Base-by-base conservation (phyloP, 2,888 invertebrate species). In the Lasioglossum zephyrum region DNA sequence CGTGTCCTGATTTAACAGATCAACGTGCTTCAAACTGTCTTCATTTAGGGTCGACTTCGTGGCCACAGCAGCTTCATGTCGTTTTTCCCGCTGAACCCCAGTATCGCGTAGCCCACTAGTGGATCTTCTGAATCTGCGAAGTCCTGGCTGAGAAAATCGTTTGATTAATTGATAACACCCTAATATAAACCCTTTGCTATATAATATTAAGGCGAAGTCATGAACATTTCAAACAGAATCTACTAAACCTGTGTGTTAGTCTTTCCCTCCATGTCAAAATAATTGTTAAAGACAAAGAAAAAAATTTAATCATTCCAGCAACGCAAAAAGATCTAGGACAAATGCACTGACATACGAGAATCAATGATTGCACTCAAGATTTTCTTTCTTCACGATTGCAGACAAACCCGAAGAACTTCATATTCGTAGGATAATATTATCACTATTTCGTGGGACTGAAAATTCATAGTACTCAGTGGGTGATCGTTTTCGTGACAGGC, bases 1-100 rank as follows among this genome's bases (percentile, higher is more conserved):
- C 22, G 72, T 66, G n/a, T 77, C 49, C 75, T 77, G 80, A 82
- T 44, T 78, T 73, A 73, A 75, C 36, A 82, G 86, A 82, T 89
- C 84, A 41, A 76, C 79, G 74, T 81, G 66, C 69, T 77, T 41
- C 47, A 63, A 11, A 13, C 22, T 8, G 44, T 78, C 22, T 1
- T 44, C 31, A 18, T 70, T 82, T 90, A 92, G 16, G 92, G 92
- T 13, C 92, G 91, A 26, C 86, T 90, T 79, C 93, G 86, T 6
- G 92, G 92, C 92, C 91, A 93, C 77, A 89, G 70, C 87, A 88
- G 44, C 26, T 53, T 77, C 47, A 70, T 63, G 16, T 18, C 5
- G 39, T 53, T 73, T 76, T 60, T 0, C 31, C 79, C n/a, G 75
- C 49, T 79, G 70, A 9, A 1, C 13, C 81, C 82, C 70, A 89